Evolutionary conservation across 92 coral and sea anemone genomes (phyloP).

Genomic region (Epizoanthus scotinus): DNA sequence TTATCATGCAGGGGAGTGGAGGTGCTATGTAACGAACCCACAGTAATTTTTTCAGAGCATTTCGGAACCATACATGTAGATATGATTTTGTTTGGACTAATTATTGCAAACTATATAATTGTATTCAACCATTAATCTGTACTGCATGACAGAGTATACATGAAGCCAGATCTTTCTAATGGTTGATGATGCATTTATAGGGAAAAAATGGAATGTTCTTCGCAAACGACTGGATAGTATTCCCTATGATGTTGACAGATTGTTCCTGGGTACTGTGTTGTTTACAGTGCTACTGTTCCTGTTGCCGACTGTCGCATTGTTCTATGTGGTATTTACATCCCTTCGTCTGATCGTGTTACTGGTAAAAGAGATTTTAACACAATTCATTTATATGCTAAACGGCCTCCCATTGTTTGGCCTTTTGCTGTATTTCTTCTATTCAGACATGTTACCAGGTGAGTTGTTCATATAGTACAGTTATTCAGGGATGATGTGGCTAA

Average conservation of each 20-base stretch:
- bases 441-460: slow-evolving; percentile 83
- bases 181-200: slow-evolving; percentile 40
- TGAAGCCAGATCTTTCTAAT: neutral
- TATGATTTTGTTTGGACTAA: neutral
- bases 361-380: slow-evolving; percentile 58
- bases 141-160: neutral
- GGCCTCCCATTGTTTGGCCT: slow-evolving; percentile 74
- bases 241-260: slow-evolving; percentile 85
- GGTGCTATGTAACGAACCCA: no score
- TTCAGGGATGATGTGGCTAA: no score
- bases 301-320: slow-evolving; percentile 86
- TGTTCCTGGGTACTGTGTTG: slow-evolving; percentile 85
- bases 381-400: slow-evolving; percentile 55
- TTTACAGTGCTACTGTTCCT: slow-evolving; percentile 90
- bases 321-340: slow-evolving; percentile 82
- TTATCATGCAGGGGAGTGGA: no score
- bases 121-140: neutral
- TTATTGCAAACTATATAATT: neutral
- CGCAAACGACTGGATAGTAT: slow-evolving; percentile 82
- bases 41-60: no score
- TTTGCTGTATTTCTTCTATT: slow-evolving; percentile 50
- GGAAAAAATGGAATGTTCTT: slow-evolving; percentile 87
- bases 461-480: neutral
- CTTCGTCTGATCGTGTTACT: slow-evolving; percentile 74
- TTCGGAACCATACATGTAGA: no score